Conservation (phyloP, 30 jellyfish, hydroid and myxozoan species). For the Haliclystus octoradiatus region DNA sequence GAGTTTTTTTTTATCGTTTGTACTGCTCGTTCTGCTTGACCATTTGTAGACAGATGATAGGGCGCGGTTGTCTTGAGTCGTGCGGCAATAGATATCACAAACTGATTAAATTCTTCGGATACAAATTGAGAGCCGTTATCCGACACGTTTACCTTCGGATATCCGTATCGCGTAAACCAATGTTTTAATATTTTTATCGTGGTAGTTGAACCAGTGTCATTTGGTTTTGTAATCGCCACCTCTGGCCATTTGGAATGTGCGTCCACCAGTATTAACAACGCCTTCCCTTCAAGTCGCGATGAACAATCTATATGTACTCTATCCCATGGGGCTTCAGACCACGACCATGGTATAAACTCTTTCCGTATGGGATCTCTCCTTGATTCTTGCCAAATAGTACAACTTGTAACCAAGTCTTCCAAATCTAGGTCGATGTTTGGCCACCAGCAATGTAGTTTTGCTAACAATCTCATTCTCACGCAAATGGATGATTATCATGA, state of each 20-base stretch:
- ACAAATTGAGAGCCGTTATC: background rate
- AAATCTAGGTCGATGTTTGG: conserved; percentile 27
- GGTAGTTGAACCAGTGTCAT: background rate
- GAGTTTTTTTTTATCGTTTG: background rate
- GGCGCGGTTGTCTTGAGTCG: background rate
- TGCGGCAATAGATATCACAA: background rate
- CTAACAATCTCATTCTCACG: conserved; percentile 18
- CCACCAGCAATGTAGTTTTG: conserved; percentile 27
- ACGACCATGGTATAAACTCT: background rate
- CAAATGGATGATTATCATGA: conserved; percentile 23
- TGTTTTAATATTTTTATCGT: background rate
- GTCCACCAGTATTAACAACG: too few species aligned
- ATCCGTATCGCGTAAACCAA: background rate
- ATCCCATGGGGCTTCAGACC: background rate
- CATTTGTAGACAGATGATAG: conserved; percentile 1
- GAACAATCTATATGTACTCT: background rate
- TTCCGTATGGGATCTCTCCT: background rate
- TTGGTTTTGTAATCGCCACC: too few species aligned
- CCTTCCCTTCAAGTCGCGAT: background rate
- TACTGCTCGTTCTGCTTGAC: background rate
- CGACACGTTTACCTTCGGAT: background rate
- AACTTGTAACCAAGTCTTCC: conserved; percentile 2
- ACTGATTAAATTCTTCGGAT: background rate
- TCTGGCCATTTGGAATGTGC: background rate
- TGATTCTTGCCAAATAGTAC: background rate